Conservation (phyloP, 2,797 vertebrate species). For the Alauda arvensis region DNA sequence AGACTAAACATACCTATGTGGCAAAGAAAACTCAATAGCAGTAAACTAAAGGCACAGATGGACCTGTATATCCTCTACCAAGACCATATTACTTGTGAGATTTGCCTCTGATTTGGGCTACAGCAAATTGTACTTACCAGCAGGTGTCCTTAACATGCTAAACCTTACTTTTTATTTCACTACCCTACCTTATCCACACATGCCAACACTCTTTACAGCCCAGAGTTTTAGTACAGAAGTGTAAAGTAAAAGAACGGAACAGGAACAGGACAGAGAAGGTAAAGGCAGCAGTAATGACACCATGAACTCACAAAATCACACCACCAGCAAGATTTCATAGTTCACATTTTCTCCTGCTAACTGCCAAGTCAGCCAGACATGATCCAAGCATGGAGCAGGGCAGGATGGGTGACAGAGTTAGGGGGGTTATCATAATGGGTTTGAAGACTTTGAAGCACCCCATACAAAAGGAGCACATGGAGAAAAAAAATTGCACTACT, state of each 20-base stretch:
- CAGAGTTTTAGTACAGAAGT: neutral
- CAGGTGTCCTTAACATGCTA: neutral
- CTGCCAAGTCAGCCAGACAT: neutral
- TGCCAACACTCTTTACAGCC: neutral
- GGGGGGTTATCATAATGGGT: accelerated
- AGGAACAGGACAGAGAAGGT: neutral
- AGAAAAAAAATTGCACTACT: neutral
- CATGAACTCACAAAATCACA: neutral
- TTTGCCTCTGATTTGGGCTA: neutral
- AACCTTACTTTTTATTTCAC: neutral
- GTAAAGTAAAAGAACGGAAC: neutral
- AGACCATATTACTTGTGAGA: neutral
- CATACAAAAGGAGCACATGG: neutral
- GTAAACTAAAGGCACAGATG: neutral
- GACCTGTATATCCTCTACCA: neutral
- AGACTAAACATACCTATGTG: neutral
- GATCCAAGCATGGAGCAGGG: neutral
- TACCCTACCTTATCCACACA: neutral
- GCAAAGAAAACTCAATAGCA: neutral
- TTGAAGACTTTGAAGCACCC: neutral
- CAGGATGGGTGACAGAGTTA: neutral
- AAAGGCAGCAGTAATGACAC: neutral
- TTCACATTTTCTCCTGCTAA: neutral
- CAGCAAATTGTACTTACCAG: neutral
- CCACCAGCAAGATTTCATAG: neutral